A percentile compares a stretch with the other conserved stretches of the same genome.
phyloP scores from a whole-genome alignment of 1,140 invertebrate genomes.

The Lucilia cuprina region DNA sequence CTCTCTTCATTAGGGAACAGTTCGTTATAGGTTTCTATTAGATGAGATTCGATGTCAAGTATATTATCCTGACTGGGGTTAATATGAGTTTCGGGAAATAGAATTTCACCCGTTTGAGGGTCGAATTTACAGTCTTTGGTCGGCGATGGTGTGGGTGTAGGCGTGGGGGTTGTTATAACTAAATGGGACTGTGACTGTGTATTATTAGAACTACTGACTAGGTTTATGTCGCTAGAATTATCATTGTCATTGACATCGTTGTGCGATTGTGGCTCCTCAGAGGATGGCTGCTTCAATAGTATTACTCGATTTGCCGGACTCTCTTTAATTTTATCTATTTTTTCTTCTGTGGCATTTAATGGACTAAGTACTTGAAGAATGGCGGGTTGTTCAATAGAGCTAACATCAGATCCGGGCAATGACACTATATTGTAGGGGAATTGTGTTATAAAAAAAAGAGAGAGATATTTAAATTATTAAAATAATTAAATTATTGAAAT shows the following conservation, averaged over 20 bases:
- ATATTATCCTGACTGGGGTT: conserved; percentile 38
- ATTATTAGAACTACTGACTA: conserved; percentile 26
- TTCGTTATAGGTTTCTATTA: conserved; percentile 54
- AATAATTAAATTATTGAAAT: background rate
- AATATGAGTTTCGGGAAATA: background rate
- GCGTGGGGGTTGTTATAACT: conserved; percentile 23
- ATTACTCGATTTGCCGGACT: conserved; percentile 7
- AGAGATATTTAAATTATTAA: background rate
- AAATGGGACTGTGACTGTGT: conserved; percentile 12
- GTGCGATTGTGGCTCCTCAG: conserved; percentile 11
- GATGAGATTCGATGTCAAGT: conserved; percentile 59
- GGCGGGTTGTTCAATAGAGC: conserved; percentile 54
- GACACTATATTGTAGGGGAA: conserved; percentile 49
- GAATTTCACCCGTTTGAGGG: background rate
- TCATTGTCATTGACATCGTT: conserved; percentile 18
- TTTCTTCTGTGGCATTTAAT: conserved; percentile 46
- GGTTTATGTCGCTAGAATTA: conserved; percentile 16
- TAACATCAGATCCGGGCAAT: conserved; percentile 59
- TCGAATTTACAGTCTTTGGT: conserved; percentile 20
- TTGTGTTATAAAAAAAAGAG: background rate
- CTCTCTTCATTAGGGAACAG: conserved; percentile 42
- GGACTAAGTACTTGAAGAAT: conserved; percentile 57
- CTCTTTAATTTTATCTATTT: conserved; percentile 28
- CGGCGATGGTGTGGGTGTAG: background rate
- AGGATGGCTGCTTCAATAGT: conserved; percentile 15